These are phyloP conservation scores for Hycleus cichorii DNA, from an alignment of 1,140 invertebrate species.

Conservation along the genomic window DNA sequence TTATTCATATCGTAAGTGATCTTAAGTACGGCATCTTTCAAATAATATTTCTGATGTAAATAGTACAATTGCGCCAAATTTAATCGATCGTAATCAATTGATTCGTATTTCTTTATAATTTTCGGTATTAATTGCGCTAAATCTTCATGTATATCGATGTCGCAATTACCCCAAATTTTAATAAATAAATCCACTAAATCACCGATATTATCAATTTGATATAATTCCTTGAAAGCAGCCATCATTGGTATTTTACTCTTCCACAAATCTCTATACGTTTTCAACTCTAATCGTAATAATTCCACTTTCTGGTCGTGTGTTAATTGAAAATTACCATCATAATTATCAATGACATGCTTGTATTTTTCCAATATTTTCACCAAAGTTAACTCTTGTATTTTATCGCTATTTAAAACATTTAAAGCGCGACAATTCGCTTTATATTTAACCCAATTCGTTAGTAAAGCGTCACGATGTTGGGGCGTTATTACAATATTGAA, in stretches of 20 bases:
- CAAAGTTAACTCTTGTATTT: neutral
- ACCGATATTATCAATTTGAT: neutral
- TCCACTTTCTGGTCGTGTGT: neutral
- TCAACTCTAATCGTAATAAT: neutral
- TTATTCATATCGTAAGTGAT: constrained; percentile 1
- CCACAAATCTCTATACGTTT: neutral
- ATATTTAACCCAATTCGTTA: neutral
- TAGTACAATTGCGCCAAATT: constrained; percentile 1
- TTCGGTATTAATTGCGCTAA: neutral
- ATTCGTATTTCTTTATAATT: neutral
- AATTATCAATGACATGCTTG: neutral
- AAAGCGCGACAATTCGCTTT: neutral
- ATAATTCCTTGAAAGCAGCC: neutral
- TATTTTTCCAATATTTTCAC: neutral
- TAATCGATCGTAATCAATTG: neutral
- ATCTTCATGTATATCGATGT: constrained; percentile 1
- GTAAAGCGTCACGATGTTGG: neutral
- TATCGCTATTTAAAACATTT: neutral
- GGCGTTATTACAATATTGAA: neutral
- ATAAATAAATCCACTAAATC: neutral
- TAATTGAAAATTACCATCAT: neutral
- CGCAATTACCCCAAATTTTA: neutral
- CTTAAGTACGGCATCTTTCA: neutral
- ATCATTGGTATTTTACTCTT: constrained; percentile 8
- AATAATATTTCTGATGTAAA: constrained; percentile 1